phyloP scores from a whole-genome alignment of 2,797 vertebrate genomes.

The Chrosomus eos region DNA sequence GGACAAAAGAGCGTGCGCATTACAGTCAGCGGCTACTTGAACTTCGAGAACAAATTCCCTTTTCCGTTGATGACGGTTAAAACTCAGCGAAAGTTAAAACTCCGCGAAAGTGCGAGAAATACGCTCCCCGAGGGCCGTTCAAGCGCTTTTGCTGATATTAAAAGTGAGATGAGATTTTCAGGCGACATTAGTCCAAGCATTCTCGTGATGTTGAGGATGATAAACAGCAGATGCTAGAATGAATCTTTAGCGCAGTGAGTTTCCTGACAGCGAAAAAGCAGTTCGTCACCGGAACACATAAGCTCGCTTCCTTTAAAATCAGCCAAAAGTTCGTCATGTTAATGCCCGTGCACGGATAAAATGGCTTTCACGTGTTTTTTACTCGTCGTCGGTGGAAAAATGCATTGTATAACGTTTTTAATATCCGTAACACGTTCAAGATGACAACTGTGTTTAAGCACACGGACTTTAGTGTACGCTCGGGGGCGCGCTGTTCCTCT shows the following conservation, averaged over 20 bases:
- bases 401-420: neutral
- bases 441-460: slow-evolving; percentile 57
- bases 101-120: slow-evolving; percentile 18
- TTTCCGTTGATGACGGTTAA: slow-evolving; percentile 41
- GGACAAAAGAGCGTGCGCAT: slow-evolving; percentile 36
- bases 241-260: slow-evolving; percentile 70
- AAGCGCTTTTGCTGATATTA: slow-evolving; percentile 13
- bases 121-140: slow-evolving; percentile 30
- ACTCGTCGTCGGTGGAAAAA: neutral
- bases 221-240: slow-evolving; percentile 68
- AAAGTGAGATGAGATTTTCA: neutral
- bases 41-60: slow-evolving; percentile 41
- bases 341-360: neutral
- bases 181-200: slow-evolving; percentile 27
- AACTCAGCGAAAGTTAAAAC: slow-evolving; percentile 40
- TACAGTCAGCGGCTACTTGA: slow-evolving; percentile 24
- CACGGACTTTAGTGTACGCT: slow-evolving; percentile 60
- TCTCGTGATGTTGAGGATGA: slow-evolving; percentile 28
- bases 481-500: slow-evolving; percentile 74
- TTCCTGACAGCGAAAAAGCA: slow-evolving; percentile 73
- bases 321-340: slow-evolving; percentile 40
- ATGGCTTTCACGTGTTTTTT: neutral
- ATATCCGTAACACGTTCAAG: slow-evolving; percentile 4
- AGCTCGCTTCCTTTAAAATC: slow-evolving; percentile 55
- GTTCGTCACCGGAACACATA: slow-evolving; percentile 74